Conservation (phyloP, 2,113 vertebrate species). For the Proteles cristata region DNA sequence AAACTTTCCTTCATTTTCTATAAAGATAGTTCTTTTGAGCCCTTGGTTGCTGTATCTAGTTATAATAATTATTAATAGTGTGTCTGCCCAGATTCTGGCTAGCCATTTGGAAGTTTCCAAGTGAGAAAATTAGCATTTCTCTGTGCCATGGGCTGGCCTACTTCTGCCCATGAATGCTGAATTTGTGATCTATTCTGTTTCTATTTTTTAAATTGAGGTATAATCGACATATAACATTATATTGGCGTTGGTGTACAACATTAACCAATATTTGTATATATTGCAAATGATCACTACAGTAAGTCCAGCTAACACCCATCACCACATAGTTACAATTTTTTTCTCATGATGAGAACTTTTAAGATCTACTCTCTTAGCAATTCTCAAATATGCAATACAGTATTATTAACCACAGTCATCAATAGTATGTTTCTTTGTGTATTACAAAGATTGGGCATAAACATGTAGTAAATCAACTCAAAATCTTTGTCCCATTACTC, state of each 20-base stretch:
- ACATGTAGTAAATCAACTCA: neutral
- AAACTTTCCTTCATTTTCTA: neutral
- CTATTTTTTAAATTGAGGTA: neutral
- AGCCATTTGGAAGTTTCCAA: slow-evolving; percentile 36
- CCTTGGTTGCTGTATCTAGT: neutral
- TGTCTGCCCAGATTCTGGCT: neutral
- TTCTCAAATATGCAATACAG: neutral
- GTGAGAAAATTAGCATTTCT: slow-evolving; percentile 18
- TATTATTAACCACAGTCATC: neutral
- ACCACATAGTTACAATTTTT: neutral
- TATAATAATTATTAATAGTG: slow-evolving; percentile 24
- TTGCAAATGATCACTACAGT: neutral
- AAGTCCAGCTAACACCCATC: neutral
- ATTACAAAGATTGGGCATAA: slow-evolving; percentile 20
- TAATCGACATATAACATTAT: neutral
- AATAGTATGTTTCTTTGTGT: neutral
- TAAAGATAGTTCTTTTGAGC: neutral
- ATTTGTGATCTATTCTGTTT: slow-evolving; percentile 37
- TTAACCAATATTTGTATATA: neutral
- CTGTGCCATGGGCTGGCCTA: neutral
- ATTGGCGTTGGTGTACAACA: neutral
- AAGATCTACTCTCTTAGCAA: neutral
- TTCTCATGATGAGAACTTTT: neutral
- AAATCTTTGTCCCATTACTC: neutral
- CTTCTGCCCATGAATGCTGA: neutral